Base-by-base conservation (phyloP, 2,797 vertebrate species). In the Neomorphus geoffroyi region DNA sequence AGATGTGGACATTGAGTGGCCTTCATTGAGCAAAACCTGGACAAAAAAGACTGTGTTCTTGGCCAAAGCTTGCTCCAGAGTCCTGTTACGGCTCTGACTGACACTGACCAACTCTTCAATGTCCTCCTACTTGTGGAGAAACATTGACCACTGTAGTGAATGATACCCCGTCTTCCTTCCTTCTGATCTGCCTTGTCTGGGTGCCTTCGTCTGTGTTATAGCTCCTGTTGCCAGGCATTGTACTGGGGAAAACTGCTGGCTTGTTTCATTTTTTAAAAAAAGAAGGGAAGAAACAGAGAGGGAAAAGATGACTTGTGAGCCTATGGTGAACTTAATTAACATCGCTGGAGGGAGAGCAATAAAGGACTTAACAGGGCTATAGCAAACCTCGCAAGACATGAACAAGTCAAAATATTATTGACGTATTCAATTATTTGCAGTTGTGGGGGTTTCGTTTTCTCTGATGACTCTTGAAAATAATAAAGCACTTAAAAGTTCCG, bases 241-340 rank as follows among this genome's bases (percentile, higher is more conserved):
- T 82, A 69, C 37, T 69, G 57, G 26, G 57, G 69, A 86, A 93
- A 83, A 72, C 32, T 75, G 43, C 86, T 83, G 58, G 14, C 56
- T 82, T 78, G 6, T 9, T 82, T n/a, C 9, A 26, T 62, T 33
- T 74, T 72, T 57, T 51, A 54, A 43, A 27, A 2, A 54, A 17
- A 54, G 18, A 16, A 32, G 6, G 4, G 15, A 82, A 79, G 60
- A 82, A 75, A 75, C 24, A n/a, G 5, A 39, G 27, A 11, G 23
- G 21, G 10, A 6, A 16, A 6, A 67, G 80, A 83, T 35, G 51
- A 19, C 37, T 92, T 62, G 43, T 81, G 88, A 95, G 66, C 95
- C 96, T 86, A 95, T 24, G 92, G 96, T 57, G 95, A 96, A 22
- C 75, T 96, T 97, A 96, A 96, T 96, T 96, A 96, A 92, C 77